Evolutionary conservation across 2,888 invertebrate species (phyloP).

Genomic region (Mechanitis messenoides): DNA sequence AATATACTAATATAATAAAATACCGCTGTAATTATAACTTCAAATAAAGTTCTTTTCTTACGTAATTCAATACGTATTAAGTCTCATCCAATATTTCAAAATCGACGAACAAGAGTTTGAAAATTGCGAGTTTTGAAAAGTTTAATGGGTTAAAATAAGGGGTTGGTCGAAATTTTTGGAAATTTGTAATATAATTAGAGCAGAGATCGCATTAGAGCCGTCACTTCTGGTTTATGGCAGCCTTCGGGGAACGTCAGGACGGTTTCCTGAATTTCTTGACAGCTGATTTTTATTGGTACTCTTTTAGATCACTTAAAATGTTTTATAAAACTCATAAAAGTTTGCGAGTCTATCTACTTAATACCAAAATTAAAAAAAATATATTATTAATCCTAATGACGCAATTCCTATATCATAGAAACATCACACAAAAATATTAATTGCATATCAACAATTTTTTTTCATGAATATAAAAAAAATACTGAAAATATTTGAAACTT

Average conservation of each 20-base stretch:
- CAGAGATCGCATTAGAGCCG: conserved; percentile 65
- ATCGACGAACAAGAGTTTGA: conserved; percentile 42
- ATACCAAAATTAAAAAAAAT: not conserved
- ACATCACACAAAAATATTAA: not conserved
- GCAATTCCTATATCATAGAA: not conserved
- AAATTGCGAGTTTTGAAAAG: conserved; percentile 60
- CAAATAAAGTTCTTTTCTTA: conserved; percentile 8
- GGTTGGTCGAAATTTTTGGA: conserved; percentile 58
- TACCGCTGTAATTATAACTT: too few relatives aligned
- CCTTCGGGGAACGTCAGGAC: conserved; percentile 46
- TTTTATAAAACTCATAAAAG: not conserved
- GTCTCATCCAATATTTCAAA: conserved; percentile 4
- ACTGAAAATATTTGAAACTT: too few relatives aligned
- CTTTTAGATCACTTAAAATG: conserved; percentile 16
- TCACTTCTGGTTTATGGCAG: conserved; percentile 68
- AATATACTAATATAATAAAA: too few relatives aligned
- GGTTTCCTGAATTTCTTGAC: conserved; percentile 41
- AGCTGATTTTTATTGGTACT: conserved; percentile 41
- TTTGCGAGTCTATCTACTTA: not conserved
- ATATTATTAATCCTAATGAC: not conserved
- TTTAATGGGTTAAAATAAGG: conserved; percentile 68
- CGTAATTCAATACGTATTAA: conserved; percentile 9
- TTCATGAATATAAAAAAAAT: conserved; percentile 47
- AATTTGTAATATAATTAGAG: conserved; percentile 70
- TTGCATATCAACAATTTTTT: conserved; percentile 20